Evolutionary conservation across 2,797 vertebrate species (phyloP).

Genomic region (Gymnopithys bicolor): DNA sequence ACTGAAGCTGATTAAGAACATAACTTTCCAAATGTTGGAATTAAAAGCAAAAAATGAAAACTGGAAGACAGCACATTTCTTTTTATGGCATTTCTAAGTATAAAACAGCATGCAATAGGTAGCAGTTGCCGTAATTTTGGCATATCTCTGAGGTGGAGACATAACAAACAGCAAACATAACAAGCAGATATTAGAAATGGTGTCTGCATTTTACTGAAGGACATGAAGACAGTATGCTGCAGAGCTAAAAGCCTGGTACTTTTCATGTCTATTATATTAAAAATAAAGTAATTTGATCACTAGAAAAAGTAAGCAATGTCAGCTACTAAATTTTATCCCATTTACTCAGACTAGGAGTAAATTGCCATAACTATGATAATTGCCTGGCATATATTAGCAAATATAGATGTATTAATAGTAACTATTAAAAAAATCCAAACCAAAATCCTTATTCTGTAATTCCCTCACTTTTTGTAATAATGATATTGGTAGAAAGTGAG

Average conservation of each 20-base stretch:
- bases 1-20: background rate
- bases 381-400: background rate
- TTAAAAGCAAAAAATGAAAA: background rate
- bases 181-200: background rate
- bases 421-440: accelerated
- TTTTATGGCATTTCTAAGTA: background rate
- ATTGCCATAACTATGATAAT: background rate
- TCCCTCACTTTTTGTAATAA: background rate
- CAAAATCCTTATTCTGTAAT: background rate
- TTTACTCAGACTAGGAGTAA: background rate
- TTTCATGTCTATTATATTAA: background rate
- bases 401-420: background rate
- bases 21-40: background rate
- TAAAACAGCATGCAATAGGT: background rate
- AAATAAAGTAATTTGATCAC: background rate
- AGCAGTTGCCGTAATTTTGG: background rate
- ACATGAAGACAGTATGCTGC: background rate
- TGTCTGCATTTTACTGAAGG: background rate
- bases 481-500: background rate
- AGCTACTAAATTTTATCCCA: background rate
- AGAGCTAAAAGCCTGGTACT: background rate
- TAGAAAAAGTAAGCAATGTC: background rate
- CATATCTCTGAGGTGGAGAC: background rate
- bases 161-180: background rate
- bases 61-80: accelerated